Conservation (phyloP, 2,113 vertebrate genomes). For the Lathamus discolor region DNA sequence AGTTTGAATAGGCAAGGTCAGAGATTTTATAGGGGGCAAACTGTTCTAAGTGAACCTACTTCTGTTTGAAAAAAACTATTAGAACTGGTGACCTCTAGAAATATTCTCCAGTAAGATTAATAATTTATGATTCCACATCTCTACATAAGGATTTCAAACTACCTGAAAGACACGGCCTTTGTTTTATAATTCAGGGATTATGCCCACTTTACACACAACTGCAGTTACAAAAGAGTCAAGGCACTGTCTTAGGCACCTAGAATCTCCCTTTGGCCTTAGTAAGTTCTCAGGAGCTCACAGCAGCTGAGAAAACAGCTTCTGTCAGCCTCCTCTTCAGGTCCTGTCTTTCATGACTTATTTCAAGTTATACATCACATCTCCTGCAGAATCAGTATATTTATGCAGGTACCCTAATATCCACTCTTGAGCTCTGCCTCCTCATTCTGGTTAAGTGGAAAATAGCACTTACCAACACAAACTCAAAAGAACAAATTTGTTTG, state of each 20-base stretch:
- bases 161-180: background rate
- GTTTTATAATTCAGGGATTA: background rate
- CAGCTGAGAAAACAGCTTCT: background rate
- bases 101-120: constrained; percentile 29
- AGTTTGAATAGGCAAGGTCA: constrained; percentile 56
- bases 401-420: background rate
- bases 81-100: constrained; percentile 27
- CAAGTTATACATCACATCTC: background rate
- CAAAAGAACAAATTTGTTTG: background rate
- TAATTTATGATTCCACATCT: constrained; percentile 9
- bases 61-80: constrained; percentile 40
- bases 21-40: constrained; percentile 46
- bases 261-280: background rate
- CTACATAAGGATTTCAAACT: background rate
- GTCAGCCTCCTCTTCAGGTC: background rate
- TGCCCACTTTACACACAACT: background rate
- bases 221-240: background rate
- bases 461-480: background rate
- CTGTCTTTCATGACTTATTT: background rate
- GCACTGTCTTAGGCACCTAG: background rate
- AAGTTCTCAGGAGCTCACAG: background rate
- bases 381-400: background rate
- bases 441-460: background rate
- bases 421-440: background rate
- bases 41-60: constrained; percentile 28